A percentile compares a stretch with the other conserved stretches of the same genome.
Evolutionary conservation across 2,797 vertebrate species (phyloP).

Genomic region (Spinibarbus caldwelli): DNA sequence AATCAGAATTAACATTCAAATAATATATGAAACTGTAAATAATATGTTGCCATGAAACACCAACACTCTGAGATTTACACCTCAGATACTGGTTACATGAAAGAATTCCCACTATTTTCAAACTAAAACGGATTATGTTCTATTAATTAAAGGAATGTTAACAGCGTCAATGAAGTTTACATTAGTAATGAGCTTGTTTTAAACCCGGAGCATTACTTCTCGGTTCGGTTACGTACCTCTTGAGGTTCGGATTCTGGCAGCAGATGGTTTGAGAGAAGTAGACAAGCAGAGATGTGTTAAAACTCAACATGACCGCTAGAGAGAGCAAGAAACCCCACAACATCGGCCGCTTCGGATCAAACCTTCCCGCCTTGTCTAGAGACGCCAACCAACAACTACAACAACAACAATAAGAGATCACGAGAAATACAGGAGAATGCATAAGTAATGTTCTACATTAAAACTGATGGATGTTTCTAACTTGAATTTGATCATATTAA

Average conservation of each 20-base stretch:
- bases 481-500: background rate
- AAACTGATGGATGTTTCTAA: too few relatives aligned
- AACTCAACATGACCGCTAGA: slow-evolving; percentile 70
- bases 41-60: background rate
- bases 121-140: background rate
- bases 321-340: slow-evolving; percentile 79
- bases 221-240: slow-evolving; percentile 63
- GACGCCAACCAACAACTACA: slow-evolving; percentile 82
- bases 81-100: background rate
- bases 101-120: background rate
- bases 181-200: background rate
- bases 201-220: background rate
- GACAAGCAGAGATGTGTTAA: slow-evolving; percentile 70
- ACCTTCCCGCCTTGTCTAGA: slow-evolving; percentile 51
- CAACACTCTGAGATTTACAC: background rate
- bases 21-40: background rate
- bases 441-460: background rate
- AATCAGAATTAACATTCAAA: background rate
- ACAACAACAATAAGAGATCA: background rate
- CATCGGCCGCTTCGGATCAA: slow-evolving; percentile 69
- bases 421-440: background rate
- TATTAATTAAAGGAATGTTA: background rate
- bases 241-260: slow-evolving; percentile 63
- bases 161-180: background rate
- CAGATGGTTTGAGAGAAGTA: slow-evolving; percentile 65